Conservation (phyloP, 2,113 vertebrate genomes). For the Anser cygnoides region DNA sequence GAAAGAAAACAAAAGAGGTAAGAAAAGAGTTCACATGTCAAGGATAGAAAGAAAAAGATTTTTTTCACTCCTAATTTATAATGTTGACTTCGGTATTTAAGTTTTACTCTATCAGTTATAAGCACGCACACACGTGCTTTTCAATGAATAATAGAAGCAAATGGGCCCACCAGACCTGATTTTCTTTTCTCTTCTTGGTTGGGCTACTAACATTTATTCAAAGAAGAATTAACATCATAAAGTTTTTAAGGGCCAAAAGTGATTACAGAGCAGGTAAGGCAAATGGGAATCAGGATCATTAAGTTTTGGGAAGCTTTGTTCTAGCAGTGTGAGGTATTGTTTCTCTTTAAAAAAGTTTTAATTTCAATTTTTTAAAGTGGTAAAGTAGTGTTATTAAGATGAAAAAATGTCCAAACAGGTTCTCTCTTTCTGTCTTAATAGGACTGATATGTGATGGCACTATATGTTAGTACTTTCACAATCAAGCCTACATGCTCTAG, state of each 20-base stretch:
- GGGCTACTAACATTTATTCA: not conserved
- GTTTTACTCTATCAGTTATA: not conserved
- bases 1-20: not conserved
- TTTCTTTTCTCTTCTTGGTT: not conserved
- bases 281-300: not conserved
- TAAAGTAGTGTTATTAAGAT: not conserved
- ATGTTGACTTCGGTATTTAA: not conserved
- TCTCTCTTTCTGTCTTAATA: not conserved
- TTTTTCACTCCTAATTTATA: not conserved
- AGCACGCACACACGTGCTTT: accelerated
- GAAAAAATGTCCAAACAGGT: not conserved
- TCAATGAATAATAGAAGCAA: not conserved
- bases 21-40: not conserved
- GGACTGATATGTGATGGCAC: not conserved
- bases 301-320: not conserved
- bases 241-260: not conserved
- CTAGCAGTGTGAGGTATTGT: not conserved
- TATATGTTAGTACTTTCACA: not conserved
- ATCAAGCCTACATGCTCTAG: not conserved
- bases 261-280: not conserved
- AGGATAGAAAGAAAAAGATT: not conserved
- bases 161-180: not conserved
- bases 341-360: not conserved
- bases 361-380: not conserved
- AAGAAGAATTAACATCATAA: not conserved